phyloP scores from a whole-genome alignment of 2,888 invertebrate species.

The Calliphora vomitoria region DNA sequence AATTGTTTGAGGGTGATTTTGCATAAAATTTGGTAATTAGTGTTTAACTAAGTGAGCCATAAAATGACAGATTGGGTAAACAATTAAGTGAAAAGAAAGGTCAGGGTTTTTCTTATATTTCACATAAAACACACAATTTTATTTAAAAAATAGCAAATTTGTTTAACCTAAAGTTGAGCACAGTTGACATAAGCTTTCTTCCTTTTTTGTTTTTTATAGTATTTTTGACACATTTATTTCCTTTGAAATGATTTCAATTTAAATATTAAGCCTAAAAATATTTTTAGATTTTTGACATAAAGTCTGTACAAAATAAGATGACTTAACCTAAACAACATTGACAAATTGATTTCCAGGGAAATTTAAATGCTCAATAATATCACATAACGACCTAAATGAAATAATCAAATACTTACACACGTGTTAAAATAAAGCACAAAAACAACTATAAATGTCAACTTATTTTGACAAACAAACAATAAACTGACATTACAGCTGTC shows the following conservation, averaged over 20 bases:
- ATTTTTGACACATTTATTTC: too few relatives aligned
- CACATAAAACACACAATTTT: too few relatives aligned
- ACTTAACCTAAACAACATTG: not conserved
- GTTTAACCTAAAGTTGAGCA: too few relatives aligned
- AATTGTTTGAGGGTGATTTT: not conserved
- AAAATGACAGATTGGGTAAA: too few relatives aligned
- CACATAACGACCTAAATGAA: slow-evolving; percentile 18
- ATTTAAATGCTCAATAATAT: not conserved
- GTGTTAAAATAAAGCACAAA: not conserved
- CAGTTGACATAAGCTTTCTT: too few relatives aligned
- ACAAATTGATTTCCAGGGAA: not conserved
- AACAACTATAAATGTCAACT: slow-evolving; percentile 38
- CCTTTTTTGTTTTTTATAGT: too few relatives aligned
- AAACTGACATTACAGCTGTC: slow-evolving; percentile 39
- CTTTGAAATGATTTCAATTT: not conserved
- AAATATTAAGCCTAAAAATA: not conserved
- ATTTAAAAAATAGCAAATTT: too few relatives aligned
- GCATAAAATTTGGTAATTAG: not conserved
- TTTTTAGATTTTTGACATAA: not conserved
- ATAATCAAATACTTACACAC: not conserved
- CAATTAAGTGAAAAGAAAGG: too few relatives aligned
- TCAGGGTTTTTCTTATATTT: too few relatives aligned
- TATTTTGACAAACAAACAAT: slow-evolving; percentile 24
- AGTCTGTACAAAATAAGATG: not conserved
- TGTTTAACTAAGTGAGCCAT: not conserved